Evolutionary conservation across 2,113 vertebrate species (phyloP).

Genomic region (zebrafish (Danio rerio)): GRCz12tu NC_133198.1:2176501-2177000

Average conservation of each 20-base stretch:
- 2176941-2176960: slow-evolving; percentile 20
- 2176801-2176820: neutral
- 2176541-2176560: too few species aligned
- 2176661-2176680: too few species aligned
- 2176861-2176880: neutral
- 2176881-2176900: slow-evolving; percentile 22
- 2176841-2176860: neutral
- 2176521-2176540: too few species aligned
- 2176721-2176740: too few species aligned
- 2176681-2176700: too few species aligned
- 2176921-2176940: slow-evolving; percentile 24
- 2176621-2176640: too few species aligned
- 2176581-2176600: too few species aligned
- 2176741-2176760: neutral
- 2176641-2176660: too few species aligned
- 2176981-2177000: slow-evolving; percentile 11
- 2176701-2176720: too few species aligned
- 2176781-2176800: neutral
- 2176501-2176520: too few species aligned
- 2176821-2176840: slow-evolving; percentile 1
- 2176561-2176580: too few species aligned
- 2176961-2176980: neutral
- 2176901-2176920: slow-evolving; percentile 31
- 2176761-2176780: neutral
- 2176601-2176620: too few species aligned